Evolutionary conservation across 2,797 vertebrate genomes (phyloP), one percentile per base, ranked within the genome.

Genomic region (Diplodus sargus): DNA sequence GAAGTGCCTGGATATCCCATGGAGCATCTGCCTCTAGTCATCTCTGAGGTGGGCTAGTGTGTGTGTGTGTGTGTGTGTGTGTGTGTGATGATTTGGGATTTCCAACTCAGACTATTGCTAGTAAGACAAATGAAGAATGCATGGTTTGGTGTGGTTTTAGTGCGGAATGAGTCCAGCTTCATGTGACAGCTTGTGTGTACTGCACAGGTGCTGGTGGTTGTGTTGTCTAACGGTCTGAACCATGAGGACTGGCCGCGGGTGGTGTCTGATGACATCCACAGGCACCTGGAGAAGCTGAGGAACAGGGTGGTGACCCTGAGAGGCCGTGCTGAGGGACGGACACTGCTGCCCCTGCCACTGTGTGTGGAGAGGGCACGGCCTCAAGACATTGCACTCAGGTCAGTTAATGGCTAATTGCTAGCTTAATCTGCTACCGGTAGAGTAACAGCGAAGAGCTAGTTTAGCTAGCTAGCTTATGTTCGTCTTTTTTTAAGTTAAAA

Each of bases 1-100:
- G 94, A 96, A 84, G 87, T 94, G 45, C 89, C 91, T 1, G 90
- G 90, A 3, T 87, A 91, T 39, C 93, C 96, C 64, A 93, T 96
- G 93, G 96, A 96, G 76, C 95, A 96, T 61, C 89, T 96, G 4
- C 93, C 94, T 39, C 69, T 96, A n/a, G 78, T 96, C 78, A 94
- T 96, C 79, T 94, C 90, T 64, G 94, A 96, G 95, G 93, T 96
- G 83, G 81, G 81, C 18, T 3, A 47, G 11, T 64, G 65, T n/a
- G n/a, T n/a, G n/a, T n/a, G n/a, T n/a, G 10, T 68, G 57, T 54
- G 42, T 61, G 52, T 56, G 15, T 76, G 17, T 77, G 5, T 52
- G n/a, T 18, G 6, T 39, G 5, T 30, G 2, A 52, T 28, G 6
- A 70, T 64, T 23, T 45, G 18, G 1, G 2, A 20, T 30, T 28